Percentiles rank a stretch among this genome's conserved stretches.
These are phyloP conservation scores for Hipparchia sbordonii DNA, from an alignment of 2,888 invertebrate genomes.

Conservation along the genomic window DNA sequence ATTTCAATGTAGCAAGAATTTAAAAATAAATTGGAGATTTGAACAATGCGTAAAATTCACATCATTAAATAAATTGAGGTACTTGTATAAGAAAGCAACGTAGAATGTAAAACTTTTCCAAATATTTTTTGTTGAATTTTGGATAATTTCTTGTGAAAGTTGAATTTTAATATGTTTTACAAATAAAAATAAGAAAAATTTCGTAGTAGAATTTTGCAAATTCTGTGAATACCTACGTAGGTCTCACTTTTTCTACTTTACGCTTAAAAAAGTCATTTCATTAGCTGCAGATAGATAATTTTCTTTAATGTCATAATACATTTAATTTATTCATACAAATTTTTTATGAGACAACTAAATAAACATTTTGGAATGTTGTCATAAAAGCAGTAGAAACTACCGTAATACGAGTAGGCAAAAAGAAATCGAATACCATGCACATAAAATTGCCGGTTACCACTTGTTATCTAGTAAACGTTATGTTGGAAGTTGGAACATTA, in stretches of 20 bases:
- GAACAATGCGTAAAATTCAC: slow-evolving; percentile 15
- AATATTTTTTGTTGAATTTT: neutral
- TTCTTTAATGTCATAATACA: neutral
- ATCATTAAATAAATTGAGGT: slow-evolving; percentile 18
- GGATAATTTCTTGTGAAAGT: slow-evolving; percentile 3
- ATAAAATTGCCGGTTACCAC: slow-evolving; percentile 12
- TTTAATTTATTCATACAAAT: neutral
- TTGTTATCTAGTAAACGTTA: slow-evolving; percentile 7
- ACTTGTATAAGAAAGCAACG: slow-evolving; percentile 14
- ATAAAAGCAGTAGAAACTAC: slow-evolving; percentile 1
- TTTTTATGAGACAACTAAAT: neutral
- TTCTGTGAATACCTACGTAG: neutral
- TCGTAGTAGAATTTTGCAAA: neutral
- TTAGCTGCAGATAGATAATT: no score
- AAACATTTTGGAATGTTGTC: neutral
- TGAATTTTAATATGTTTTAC: neutral
- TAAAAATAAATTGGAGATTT: slow-evolving; percentile 9
- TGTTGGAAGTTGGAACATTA: slow-evolving; percentile 8
- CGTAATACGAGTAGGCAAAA: neutral
- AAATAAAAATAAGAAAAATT: no score
- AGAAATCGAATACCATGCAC: slow-evolving; percentile 15
- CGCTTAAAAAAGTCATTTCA: no score
- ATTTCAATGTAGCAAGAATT: slow-evolving; percentile 2
- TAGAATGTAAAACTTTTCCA: slow-evolving; percentile 1
- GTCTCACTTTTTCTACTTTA: no score